These are phyloP conservation scores for Varanus komodoensis DNA, from an alignment of 2,113 vertebrate genomes.

Conservation along the genomic window DNA sequence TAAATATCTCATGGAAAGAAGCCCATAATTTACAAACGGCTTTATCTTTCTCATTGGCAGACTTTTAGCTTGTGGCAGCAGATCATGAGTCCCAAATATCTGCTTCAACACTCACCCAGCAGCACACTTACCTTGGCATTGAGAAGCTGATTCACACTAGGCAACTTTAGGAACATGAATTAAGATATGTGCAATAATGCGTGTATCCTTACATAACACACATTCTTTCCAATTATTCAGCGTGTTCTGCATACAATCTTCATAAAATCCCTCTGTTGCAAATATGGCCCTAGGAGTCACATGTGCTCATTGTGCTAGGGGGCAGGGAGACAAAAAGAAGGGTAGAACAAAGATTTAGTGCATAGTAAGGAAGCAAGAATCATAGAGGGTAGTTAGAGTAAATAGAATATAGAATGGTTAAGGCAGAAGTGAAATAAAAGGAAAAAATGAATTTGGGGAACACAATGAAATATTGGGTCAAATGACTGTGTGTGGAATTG, in stretches of 20 bases:
- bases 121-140: background rate
- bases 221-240: background rate
- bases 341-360: background rate
- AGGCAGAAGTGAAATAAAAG: background rate
- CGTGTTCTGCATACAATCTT: background rate
- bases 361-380: background rate
- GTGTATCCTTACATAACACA: background rate
- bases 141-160: background rate
- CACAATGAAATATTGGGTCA: background rate
- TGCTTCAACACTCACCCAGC: background rate
- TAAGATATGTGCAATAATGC: background rate
- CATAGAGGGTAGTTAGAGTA: background rate
- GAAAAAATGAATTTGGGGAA: background rate
- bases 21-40: background rate
- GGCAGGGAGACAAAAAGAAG: background rate
- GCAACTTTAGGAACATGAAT: background rate
- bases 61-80: background rate
- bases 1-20: too few species aligned
- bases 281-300: background rate
- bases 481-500: background rate
- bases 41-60: background rate
- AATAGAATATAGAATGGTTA: background rate
- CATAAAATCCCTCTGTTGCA: background rate
- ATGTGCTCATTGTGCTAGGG: background rate
- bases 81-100: background rate